These are phyloP conservation scores for Phymanthus crucifer DNA, from an alignment of 92 coral and sea anemone species.

Conservation along the genomic window DNA sequence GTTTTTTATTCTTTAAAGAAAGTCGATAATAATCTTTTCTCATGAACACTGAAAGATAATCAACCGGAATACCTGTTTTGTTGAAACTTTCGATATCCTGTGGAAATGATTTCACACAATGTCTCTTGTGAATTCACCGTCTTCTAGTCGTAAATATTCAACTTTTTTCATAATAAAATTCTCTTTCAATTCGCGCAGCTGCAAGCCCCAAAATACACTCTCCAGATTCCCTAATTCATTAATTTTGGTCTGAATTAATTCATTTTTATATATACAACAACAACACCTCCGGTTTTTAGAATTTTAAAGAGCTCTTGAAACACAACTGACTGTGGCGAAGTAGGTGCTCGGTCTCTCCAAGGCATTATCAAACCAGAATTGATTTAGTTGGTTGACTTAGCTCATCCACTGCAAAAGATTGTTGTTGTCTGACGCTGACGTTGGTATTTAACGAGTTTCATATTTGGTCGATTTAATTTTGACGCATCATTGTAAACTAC, in stretches of 20 bases:
- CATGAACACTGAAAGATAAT: neutral
- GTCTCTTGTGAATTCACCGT: neutral
- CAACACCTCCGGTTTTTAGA: neutral
- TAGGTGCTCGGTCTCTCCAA: neutral
- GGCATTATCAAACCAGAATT: neutral
- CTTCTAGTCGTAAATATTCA: neutral
- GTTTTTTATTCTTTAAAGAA: neutral
- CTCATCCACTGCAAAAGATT: neutral
- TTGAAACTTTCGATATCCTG: neutral
- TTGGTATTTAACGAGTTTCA: neutral
- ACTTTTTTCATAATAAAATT: neutral
- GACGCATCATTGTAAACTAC: neutral
- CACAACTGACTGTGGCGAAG: neutral
- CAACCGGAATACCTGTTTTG: constrained; percentile 1
- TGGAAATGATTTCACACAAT: neutral
- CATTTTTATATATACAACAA: neutral
- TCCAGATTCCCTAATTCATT: neutral
- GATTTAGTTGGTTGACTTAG: neutral
- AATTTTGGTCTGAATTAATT: constrained; percentile 1
- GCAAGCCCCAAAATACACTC: neutral
- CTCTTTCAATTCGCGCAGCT: neutral
- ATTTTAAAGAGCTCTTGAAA: neutral
- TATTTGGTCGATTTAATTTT: neutral
- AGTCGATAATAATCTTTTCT: constrained; percentile 1
- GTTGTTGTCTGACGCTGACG: neutral